These are phyloP conservation scores for Platorchestia sp. DNA, from an alignment of 1,140 invertebrate species.

Conservation along the genomic window DNA sequence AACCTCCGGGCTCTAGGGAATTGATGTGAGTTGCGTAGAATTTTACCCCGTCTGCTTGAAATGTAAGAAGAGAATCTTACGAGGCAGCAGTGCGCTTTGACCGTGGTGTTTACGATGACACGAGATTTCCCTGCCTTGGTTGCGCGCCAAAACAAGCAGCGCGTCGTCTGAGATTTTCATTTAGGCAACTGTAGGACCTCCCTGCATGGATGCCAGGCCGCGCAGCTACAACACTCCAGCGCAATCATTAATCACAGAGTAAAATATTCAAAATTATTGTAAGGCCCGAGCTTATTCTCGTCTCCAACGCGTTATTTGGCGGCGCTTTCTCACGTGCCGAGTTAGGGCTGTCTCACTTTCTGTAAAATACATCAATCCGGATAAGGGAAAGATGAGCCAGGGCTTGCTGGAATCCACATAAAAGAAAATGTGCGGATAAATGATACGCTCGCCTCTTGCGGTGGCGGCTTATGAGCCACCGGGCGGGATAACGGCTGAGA, in stretches of 20 bases:
- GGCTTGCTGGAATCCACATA: conserved; percentile 20
- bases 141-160: background rate
- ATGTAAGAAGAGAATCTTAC: background rate
- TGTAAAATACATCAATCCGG: conserved; percentile 44
- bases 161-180: background rate
- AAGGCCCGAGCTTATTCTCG: background rate
- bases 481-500: background rate
- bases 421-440: conserved; percentile 49
- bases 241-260: background rate
- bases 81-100: background rate
- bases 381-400: conserved; percentile 11
- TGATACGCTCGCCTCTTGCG: conserved; percentile 2
- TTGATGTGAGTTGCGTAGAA: background rate
- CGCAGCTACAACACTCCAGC: background rate
- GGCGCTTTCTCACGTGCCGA: background rate
- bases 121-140: background rate
- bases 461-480: conserved; percentile 21
- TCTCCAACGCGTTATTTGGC: background rate
- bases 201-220: background rate
- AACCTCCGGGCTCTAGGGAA: background rate
- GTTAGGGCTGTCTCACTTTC: background rate
- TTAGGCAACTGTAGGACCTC: background rate
- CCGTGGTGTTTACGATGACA: background rate
- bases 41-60: background rate
- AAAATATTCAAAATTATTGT: conserved; percentile 3